phyloP scores from a whole-genome alignment of 2,888 invertebrate genomes.

The Andrena flavipes region DNA sequence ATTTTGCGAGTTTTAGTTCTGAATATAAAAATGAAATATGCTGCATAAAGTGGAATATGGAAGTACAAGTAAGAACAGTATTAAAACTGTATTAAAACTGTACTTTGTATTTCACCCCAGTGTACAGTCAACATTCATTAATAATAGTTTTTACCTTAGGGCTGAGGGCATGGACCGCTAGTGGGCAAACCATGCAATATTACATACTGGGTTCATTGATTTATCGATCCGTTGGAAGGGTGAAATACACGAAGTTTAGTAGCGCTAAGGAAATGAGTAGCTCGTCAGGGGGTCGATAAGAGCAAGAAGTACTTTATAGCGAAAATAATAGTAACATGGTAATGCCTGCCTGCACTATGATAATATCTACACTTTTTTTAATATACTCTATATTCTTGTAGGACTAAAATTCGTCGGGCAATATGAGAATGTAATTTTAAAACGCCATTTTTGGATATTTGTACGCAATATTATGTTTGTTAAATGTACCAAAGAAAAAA shows the following conservation, averaged over 20 bases:
- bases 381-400: not conserved
- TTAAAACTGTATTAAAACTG: too few relatives aligned
- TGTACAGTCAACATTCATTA: conserved; percentile 29
- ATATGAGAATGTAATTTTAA: too few relatives aligned
- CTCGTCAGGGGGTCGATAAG: not conserved
- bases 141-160: conserved; percentile 39
- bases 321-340: not conserved
- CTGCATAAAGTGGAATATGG: not conserved
- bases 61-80: not conserved
- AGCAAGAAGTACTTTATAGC: not conserved
- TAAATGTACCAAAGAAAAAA: too few relatives aligned
- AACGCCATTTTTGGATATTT: too few relatives aligned
- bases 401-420: too few relatives aligned
- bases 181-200: conserved; percentile 8
- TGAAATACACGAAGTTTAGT: conserved; percentile 6
- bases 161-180: conserved; percentile 41
- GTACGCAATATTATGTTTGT: too few relatives aligned
- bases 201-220: conserved; percentile 47
- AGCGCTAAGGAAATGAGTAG: conserved; percentile 9
- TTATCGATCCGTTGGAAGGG: conserved; percentile 53
- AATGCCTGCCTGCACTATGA: not conserved
- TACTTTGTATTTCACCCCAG: not conserved
- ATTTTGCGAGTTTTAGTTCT: too few relatives aligned
- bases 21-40: not conserved
- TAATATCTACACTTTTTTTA: not conserved